Base-by-base conservation (phyloP, 2,113 vertebrate species). In the Nothoprocta pentlandii region DNA sequence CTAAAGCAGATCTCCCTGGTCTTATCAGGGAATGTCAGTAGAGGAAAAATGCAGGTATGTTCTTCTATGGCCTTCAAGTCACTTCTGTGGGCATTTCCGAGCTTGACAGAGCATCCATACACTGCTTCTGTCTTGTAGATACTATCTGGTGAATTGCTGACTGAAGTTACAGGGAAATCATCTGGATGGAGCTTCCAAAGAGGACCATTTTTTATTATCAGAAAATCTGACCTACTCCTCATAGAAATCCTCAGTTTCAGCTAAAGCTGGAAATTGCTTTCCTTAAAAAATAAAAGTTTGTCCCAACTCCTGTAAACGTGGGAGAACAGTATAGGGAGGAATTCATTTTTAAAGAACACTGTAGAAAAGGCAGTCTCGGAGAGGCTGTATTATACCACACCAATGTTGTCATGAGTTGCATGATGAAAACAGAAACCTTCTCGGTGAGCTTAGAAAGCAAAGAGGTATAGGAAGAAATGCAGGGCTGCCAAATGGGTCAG, bases 1-100 rank as follows among this genome's bases (percentile, higher is more conserved):
- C 84, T 98, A 82, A 93, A 94, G 89, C 97, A 95, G 36, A 97
- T 98, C 69, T 97, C 98, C 16, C 34, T 56, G 39, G 54, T 86
- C 4, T 80, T 97, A 16, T 96, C 96, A 51, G 78, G 92, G n/a
- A 79, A 95, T 15, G 96, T 98, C 53, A 97, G 74, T 3, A 82
- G 13, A 74, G 91, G 49, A 68, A 97, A 98, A 95, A 97, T 98
- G 97, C 91, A 97, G 98, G 97, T 97, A 97, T 88, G 94, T 71
- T 49, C 59, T 78, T 62, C 16, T 8, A 9, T 12, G 14, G 3
- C 2, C 30, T 90, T 82, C 39, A 36, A 17, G 83, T 49, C 49
- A 9, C 49, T 49, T 49, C 49, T 49, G 22, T 49, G 81, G 10
- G 4, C 63, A 14, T 54, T 86, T 68, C 42, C 71, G 74, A 71